A percentile compares a stretch with the other conserved stretches of the same genome.
Evolutionary conservation across 2,113 vertebrate genomes (phyloP).

Genomic region (Oxygymnocypris stewartii): DNA sequence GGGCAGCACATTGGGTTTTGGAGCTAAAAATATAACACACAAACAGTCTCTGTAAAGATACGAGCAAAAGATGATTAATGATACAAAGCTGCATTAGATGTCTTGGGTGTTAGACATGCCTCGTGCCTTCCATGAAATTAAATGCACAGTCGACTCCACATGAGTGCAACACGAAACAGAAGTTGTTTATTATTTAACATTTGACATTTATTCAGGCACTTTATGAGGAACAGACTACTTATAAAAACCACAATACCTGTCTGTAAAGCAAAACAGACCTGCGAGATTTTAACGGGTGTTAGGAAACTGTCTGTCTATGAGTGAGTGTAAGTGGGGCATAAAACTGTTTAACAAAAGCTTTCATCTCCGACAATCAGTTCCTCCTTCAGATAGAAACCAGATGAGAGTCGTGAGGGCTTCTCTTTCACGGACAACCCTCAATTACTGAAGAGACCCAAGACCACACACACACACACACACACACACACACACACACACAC

Average conservation of each 20-base stretch:
- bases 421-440: conserved; percentile 38
- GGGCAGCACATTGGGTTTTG: neutral
- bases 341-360: conserved; percentile 54
- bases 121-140: neutral
- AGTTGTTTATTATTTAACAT: neutral
- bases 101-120: neutral
- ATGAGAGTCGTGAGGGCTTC: conserved; percentile 48
- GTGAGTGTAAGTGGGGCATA: conserved; percentile 37
- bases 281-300: neutral
- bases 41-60: neutral
- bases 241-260: conserved; percentile 24
- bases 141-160: neutral
- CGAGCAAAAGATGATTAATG: neutral
- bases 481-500: no score
- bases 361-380: conserved; percentile 39
- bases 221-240: neutral
- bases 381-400: conserved; percentile 40
- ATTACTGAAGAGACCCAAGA: conserved; percentile 27
- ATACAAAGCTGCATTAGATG: neutral
- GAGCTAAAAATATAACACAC: neutral
- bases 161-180: neutral
- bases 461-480: conserved; percentile 25
- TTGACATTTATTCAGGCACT: conserved; percentile 24
- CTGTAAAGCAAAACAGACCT: conserved; percentile 19
- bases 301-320: conserved; percentile 7